Percentiles rank a stretch among this genome's conserved stretches.
These are phyloP conservation scores for Megaustenia siamemsis DNA, from an alignment of 2,888 invertebrate species.

Conservation along the genomic window DNA sequence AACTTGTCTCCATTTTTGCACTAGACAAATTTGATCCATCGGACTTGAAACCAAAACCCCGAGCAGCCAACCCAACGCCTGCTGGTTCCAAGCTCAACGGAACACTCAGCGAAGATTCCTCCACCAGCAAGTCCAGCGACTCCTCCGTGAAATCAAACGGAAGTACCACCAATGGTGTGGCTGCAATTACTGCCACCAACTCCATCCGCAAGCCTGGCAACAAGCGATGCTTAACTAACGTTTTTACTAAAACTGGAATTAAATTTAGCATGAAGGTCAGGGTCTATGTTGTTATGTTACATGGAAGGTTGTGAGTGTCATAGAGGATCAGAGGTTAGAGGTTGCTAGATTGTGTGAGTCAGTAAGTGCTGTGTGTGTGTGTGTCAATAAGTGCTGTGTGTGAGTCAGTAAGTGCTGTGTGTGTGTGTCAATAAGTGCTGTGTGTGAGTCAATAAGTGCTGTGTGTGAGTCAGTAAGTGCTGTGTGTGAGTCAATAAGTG, in stretches of 20 bases:
- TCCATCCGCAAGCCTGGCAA: slow-evolving; percentile 34
- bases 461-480: no score
- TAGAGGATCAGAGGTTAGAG: no score
- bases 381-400: no score
- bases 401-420: no score
- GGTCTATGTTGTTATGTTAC: background rate
- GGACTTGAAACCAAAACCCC: slow-evolving; percentile 56
- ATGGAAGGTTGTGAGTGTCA: no score
- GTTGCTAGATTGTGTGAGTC: no score
- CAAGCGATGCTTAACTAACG: slow-evolving; percentile 40
- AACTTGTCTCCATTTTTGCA: background rate
- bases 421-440: no score
- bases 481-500: no score
- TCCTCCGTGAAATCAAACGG: slow-evolving; percentile 37
- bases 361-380: no score
- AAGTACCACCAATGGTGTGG: slow-evolving; percentile 30
- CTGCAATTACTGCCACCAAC: background rate
- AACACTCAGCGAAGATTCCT: slow-evolving; percentile 32
- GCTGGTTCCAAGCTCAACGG: slow-evolving; percentile 31
- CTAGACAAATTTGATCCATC: slow-evolving; percentile 60
- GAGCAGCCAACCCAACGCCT: slow-evolving; percentile 34
- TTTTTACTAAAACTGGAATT: slow-evolving; percentile 48
- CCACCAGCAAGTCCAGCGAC: slow-evolving; percentile 24
- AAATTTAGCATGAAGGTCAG: slow-evolving; percentile 54
- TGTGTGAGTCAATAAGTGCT: no score